Evolutionary conservation across 2,797 vertebrate species (phyloP), one percentile per base, ranked within the genome.

Genomic region (Chromis chromis): DNA sequence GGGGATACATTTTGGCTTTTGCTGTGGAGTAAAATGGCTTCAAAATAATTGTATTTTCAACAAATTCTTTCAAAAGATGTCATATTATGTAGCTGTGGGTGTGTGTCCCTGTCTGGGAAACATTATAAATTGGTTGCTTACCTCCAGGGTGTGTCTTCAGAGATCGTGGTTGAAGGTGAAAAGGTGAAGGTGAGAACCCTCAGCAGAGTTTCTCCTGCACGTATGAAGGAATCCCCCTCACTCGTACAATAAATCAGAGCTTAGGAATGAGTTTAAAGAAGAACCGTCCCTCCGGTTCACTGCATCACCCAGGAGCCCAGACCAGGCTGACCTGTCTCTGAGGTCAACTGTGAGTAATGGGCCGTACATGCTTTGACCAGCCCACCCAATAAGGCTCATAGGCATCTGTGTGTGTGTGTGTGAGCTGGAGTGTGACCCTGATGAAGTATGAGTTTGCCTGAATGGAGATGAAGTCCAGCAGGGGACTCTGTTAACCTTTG

Each of bases 301-400:
- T 40, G 14, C 64, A 39, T 80, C 81, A 70, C 69, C 65, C 65
- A 70, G 70, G 31, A 81, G 69, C 62, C 52, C 54, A 73, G 59
- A 69, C 48, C 14, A 75, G 65, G 31, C 28, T 82, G 81, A 88
- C 64, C 88, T 74, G 74, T 74, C 81, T 76, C 76, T 48, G 70
- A 79, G 89, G 89, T 92, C 88, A 91, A 68, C 40, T 42, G 82
- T 91, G 89, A 92, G 85, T 91, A 90, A 91, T 91, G 85, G 70
- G 19, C 83, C 16, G 22, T 67, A 64, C 81, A 77, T 65, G 74
- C 74, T 79, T 79, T 67, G 85, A 76, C 62, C 60, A 78, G 75
- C 81, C 78, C 86, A 85, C 83, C 83, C 88, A 84, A 75, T 59
- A 50, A 53, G n/a, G 49, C 48, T 59, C 31, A 54, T 19, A 21